These are phyloP conservation scores for Cercopithecus mona DNA, from an alignment of 2,113 vertebrate species.

Conservation along the genomic window DNA sequence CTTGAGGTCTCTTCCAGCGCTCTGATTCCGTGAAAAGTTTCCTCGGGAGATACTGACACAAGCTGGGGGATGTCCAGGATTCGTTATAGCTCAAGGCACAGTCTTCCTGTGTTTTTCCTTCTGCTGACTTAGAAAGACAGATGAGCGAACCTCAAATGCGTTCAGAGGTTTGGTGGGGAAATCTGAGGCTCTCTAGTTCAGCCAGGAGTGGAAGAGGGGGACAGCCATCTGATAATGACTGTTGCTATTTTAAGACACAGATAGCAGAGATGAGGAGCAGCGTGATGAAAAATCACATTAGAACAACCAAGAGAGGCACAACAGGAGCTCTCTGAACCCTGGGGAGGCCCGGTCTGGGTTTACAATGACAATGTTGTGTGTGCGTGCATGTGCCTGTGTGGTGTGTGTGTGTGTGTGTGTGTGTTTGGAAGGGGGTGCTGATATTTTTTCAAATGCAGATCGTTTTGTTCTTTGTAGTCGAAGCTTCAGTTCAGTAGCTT, in stretches of 20 bases:
- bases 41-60: not conserved
- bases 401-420: not conserved
- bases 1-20: not conserved
- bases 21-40: not conserved
- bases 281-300: slow-evolving; percentile 22
- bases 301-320: not conserved
- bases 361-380: not conserved
- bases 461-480: slow-evolving; percentile 49
- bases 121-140: slow-evolving; percentile 37
- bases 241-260: slow-evolving; percentile 60
- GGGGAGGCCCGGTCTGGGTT: not conserved
- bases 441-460: not conserved
- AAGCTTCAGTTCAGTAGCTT: slow-evolving; percentile 49
- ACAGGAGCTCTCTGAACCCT: not conserved
- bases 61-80: not conserved
- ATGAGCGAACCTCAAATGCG: not conserved
- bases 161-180: slow-evolving; percentile 26
- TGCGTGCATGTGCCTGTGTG: not conserved
- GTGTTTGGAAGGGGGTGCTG: not conserved
- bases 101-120: not conserved
- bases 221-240: slow-evolving; percentile 26
- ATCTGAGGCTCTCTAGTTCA: not conserved
- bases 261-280: slow-evolving; percentile 2
- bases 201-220: not conserved
- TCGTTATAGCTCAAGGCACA: not conserved